Evolutionary conservation across 2,113 vertebrate species (phyloP), one percentile per base, ranked within the genome.

Genomic region (Hipposideros armiger): DNA sequence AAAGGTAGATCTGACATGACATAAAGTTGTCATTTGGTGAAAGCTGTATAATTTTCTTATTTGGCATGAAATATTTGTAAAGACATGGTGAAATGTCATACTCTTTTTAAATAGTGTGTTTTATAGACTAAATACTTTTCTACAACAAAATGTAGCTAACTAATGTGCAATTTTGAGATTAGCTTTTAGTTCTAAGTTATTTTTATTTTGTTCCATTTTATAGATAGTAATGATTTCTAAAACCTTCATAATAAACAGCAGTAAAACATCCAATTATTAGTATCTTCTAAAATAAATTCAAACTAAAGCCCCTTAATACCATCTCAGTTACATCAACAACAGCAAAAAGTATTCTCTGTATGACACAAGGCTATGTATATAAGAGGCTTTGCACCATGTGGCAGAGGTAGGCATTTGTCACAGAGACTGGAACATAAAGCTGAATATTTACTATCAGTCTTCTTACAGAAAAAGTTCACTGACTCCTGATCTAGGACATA

Each of bases 151-250:
- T 56, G 5, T 20, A 73, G 5, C 20, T 77, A 82, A 52, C 22
- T 58, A 91, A 73, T 93, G 36, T 82, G 9, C 16, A 58, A 52
- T 73, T 84, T 26, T 93, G 17, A 89, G n/a, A 73, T 83, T 64
- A 90, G 94, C 93, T 90, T 96, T 88, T 52, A 69, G 45, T 83
- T 87, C 26, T 91, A 72, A 86, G 64, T 45, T 58, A 24, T 93
- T 72, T 83, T 80, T 90, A 91, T 32, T 95, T 90, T 50, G 74
- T 80, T 70, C 15, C 83, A 54, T 86, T 94, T 91, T 66, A 47
- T 7, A 74, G 22, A 47, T 7, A 70, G 36, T 30, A 72, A 73
- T 24, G 10, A 54, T 85, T 90, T 90, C 22, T 62, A 13, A 87
- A 82, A 40, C 1, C 28, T 88, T 90, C 42, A n/a, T 70, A 86